Conservation (phyloP, 2,888 invertebrate genomes). For the Tipula helvola region DNA sequence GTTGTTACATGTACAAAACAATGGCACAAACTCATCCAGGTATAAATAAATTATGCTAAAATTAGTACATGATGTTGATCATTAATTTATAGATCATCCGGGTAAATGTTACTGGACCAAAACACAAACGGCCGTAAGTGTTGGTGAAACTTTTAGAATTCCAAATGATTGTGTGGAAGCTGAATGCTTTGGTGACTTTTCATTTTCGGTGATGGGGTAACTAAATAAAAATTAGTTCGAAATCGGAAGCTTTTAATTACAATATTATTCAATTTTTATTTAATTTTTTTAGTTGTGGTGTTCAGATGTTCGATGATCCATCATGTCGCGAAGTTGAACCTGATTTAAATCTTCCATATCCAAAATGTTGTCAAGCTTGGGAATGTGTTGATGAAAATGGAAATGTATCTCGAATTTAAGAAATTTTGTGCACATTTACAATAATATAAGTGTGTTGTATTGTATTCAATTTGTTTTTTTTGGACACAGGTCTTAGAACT, state of each 20-base stretch:
- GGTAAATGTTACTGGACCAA: neutral
- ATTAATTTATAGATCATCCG: neutral
- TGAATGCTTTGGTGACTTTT: neutral
- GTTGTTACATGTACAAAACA: neutral
- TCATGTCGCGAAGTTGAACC: neutral
- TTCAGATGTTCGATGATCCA: neutral
- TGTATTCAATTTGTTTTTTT: too few species aligned
- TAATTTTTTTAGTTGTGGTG: neutral
- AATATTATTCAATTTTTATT: neutral
- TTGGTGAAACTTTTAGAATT: neutral
- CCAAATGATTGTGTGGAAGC: neutral
- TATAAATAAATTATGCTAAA: neutral
- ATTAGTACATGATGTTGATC: neutral
- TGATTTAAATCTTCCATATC: neutral
- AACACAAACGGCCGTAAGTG: neutral
- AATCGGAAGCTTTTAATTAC: neutral
- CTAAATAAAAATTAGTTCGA: neutral
- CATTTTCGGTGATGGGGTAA: neutral
- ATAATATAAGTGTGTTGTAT: too few species aligned
- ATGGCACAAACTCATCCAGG: neutral
- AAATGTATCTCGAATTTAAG: neutral
- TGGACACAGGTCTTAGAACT: too few species aligned
- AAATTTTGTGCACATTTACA: neutral
- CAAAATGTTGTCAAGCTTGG: neutral
- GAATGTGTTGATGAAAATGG: neutral